These are phyloP conservation scores for Trissoscelio sp. DNA, from an alignment of 2,888 invertebrate species.

Conservation along the genomic window DNA sequence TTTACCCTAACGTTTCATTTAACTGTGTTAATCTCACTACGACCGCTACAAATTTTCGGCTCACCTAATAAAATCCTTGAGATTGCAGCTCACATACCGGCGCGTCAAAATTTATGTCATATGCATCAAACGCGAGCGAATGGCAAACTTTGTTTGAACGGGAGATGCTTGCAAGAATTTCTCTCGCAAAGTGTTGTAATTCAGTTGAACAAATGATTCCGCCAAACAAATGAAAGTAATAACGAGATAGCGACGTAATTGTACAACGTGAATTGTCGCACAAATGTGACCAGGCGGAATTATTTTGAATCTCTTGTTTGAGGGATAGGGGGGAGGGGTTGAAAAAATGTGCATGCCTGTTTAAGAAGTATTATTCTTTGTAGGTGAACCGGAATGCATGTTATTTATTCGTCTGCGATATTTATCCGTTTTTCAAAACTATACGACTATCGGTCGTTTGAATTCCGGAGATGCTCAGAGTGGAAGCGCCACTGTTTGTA, in stretches of 20 bases:
- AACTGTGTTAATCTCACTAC: conserved; percentile 70
- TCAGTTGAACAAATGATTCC: conserved; percentile 35
- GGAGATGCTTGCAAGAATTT: too few species aligned
- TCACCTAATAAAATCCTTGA: conserved; percentile 70
- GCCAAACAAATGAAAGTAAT: conserved; percentile 46
- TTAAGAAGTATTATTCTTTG: conserved; percentile 37
- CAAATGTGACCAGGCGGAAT: conserved; percentile 13
- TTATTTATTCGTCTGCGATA: conserved; percentile 30
- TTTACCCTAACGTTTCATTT: conserved; percentile 73
- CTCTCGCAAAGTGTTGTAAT: conserved; percentile 18
- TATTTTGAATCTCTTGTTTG: neutral
- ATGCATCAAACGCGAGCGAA: conserved; percentile 46
- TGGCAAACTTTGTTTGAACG: conserved; percentile 29
- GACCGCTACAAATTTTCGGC: conserved; percentile 69
- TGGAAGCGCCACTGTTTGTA: conserved; percentile 29
- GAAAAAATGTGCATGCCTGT: conserved; percentile 16
- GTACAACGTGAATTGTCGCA: neutral
- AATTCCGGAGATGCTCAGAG: conserved; percentile 37
- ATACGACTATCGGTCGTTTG: conserved; percentile 21
- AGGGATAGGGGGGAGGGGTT: too few species aligned
- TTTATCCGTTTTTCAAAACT: conserved; percentile 37
- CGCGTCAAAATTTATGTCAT: conserved; percentile 50
- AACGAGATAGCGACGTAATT: conserved; percentile 33
- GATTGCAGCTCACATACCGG: conserved; percentile 57
- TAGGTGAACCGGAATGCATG: conserved; percentile 8